Evolutionary conservation across 2,113 vertebrate species (phyloP), one percentile per base, ranked within the genome.

Genomic region (Ranitomeya variabilis): DNA sequence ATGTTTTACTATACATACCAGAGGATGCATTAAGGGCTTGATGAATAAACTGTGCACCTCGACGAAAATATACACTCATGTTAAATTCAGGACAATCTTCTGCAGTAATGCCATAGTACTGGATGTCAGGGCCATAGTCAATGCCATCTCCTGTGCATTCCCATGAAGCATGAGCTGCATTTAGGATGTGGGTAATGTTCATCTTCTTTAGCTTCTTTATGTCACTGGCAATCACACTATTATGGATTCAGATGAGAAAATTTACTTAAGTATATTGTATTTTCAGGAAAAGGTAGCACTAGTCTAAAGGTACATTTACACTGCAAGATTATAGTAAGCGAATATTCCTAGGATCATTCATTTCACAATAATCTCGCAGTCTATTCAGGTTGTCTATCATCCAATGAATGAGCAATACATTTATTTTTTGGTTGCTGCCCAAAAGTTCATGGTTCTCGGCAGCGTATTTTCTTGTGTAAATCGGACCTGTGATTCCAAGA

Each of bases 1-100:
- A 2, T 80, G 18, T 26, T 7, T 73, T 57, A 6, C 21, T 5
- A 73, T 79, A 84, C 87, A 86, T 90, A 96, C 96, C 95, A 31
- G 93, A 92, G 9, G 93, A 91, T 80, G 93, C 85, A 89, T 94
- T 94, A 67, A 96, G 92, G 9, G 94, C 95, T 89, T 93, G 94
- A 54, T 96, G 94, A 89, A 96, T 96, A 90, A 96, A 96, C 77
- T 95, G 93, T 4, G 95, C 95, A 16, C 94, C 95, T 4, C 92
- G 87, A 86, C 90, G 90, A 91, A 96, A 95, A 93, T 95, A 96
- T 74, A 94, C 89, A 85, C 96, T 94, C 91, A 96, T 91, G 90
- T 96, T 95, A 86, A 96, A 96, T 91, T 96, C 88, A 26, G 94
- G 93, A 0, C 94, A 96, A 92, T 96, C 96, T 7, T 96, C 96